Conservation (phyloP, 2,113 vertebrate genomes). For the Uria lomvia region DNA sequence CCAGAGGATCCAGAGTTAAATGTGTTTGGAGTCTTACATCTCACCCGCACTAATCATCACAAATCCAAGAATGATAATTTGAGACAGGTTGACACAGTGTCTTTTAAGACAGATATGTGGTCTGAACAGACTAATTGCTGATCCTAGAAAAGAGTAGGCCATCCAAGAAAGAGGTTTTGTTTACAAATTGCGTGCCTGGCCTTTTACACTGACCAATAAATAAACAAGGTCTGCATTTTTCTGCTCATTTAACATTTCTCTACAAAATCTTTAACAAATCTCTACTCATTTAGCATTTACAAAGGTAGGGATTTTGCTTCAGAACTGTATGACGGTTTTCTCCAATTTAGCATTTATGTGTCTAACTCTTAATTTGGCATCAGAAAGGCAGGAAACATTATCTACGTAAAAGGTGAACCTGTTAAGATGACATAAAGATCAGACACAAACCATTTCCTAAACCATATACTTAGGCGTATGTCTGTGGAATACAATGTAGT, state of each 20-base stretch:
- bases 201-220: background rate
- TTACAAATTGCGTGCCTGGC: background rate
- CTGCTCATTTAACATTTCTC: background rate
- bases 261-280: background rate
- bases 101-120: background rate
- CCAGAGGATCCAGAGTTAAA: background rate
- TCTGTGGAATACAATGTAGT: background rate
- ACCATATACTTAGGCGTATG: background rate
- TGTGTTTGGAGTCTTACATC: background rate
- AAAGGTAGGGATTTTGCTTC: background rate
- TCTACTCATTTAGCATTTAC: background rate
- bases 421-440: background rate
- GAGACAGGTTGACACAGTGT: background rate
- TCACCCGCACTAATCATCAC: background rate
- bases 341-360: background rate
- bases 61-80: background rate
- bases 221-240: slow-evolving; percentile 39
- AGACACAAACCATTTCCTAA: background rate
- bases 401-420: background rate
- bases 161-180: slow-evolving; percentile 23
- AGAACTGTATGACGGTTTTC: background rate
- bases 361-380: background rate
- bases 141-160: background rate
- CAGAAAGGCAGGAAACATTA: background rate
- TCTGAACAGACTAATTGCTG: background rate